Evolutionary conservation across 64 coral and sea anemone genomes (phyloP).

Genomic region (Orbicella faveolata): DNA sequence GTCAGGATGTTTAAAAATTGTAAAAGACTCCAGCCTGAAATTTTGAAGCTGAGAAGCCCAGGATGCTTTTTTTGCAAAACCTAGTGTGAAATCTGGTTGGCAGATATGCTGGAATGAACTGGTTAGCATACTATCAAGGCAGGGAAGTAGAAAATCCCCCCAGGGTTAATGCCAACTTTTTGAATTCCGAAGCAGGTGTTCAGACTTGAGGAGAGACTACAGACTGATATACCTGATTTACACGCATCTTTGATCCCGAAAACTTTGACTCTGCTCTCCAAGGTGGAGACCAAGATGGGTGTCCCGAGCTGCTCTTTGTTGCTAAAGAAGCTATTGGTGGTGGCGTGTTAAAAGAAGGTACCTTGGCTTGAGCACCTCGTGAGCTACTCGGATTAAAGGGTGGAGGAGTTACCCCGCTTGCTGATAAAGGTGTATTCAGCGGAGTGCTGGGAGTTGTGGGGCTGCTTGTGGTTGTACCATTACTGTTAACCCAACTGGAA

Average conservation of each 20-base stretch:
- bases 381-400: neutral
- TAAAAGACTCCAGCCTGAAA: no score
- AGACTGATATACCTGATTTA: constrained; percentile 12
- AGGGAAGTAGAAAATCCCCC: no score
- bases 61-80: no score
- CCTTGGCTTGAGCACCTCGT: neutral
- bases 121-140: no score
- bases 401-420: neutral
- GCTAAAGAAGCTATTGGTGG: neutral
- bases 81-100: no score
- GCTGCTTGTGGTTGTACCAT: neutral
- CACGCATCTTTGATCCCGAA: constrained; percentile 16
- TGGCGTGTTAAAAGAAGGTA: neutral
- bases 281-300: neutral
- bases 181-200: no score
- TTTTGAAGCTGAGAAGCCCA: no score
- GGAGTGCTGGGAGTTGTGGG: constrained; percentile 28
- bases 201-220: no score
- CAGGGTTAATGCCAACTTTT: no score
- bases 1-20: no score
- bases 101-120: no score
- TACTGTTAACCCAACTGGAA: constrained; percentile 20
- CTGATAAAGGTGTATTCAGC: constrained; percentile 32
- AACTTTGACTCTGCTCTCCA: constrained; percentile 29
- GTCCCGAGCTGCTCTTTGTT: neutral